Percentiles rank a stretch among this genome's conserved stretches.
Evolutionary conservation across 1,140 invertebrate species (phyloP).

Genomic region (Maconellicoccus hirsutus): DNA sequence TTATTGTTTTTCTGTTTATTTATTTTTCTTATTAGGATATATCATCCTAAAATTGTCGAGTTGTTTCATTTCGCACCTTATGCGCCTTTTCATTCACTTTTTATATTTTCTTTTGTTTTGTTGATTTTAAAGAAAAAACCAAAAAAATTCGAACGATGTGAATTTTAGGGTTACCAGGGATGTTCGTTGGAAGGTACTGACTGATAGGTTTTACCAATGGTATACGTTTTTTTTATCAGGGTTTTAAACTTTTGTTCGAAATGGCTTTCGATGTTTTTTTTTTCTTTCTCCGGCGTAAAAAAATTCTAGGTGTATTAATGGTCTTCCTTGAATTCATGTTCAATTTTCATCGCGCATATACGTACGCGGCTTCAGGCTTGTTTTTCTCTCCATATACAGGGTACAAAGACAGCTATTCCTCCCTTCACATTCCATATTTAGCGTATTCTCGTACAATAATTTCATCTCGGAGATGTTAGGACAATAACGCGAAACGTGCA

Average conservation of each 20-base stretch:
- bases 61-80: background rate
- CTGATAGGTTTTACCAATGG: background rate
- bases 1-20: background rate
- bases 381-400: background rate
- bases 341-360: background rate
- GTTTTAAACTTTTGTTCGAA: background rate
- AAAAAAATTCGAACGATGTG: background rate
- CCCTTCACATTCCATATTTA: background rate
- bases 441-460: background rate
- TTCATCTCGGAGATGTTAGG: background rate
- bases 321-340: background rate
- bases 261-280: background rate
- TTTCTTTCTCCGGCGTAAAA: background rate
- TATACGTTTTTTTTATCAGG: slow-evolving; percentile 7
- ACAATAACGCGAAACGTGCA: slow-evolving; percentile 20
- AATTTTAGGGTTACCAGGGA: slow-evolving; percentile 13
- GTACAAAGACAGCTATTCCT: background rate
- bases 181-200: background rate
- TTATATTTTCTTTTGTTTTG: slow-evolving; percentile 10
- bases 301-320: background rate
- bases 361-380: background rate
- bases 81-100: slow-evolving; percentile 17
- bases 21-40: background rate
- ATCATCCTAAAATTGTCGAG: background rate
- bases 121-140: background rate